Evolutionary conservation across 1,140 invertebrate genomes (phyloP), one percentile per base, ranked within the genome.

Genomic region (Heterodera schachtii): DNA sequence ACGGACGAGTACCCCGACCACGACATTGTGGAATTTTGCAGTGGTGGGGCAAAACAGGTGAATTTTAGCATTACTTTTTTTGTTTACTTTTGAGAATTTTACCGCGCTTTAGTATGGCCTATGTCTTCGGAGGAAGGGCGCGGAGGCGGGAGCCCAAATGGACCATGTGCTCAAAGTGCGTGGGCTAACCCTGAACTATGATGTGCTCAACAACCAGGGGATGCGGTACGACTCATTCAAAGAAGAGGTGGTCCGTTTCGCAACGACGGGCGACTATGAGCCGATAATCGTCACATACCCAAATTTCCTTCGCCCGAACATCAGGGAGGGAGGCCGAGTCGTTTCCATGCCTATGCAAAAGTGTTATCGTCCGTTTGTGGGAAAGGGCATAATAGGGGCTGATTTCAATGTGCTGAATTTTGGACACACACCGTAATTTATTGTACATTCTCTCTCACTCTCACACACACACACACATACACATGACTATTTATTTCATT

Each of bases 91-190:
- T 31, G 31, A 31, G 31, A 31, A 31, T 31, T 31, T 31, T 31
- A 31, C 0, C 31, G 31, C 31, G 31, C 31, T 52, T 52, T 52
- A 52, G 49, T 73, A 73, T 73, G 73, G 43, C 0, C 6, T 75
- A 4, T 13, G 46, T 11, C 16, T 75, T 3, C 9, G n/a, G 41
- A 41, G 44, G 11, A 49, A 11, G n/a, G 6, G 19, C 46, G 73
- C 19, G 11, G 43, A 4, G 19, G n/a, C 41, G 11, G 73, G 41
- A 9, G 11, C n/a, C 21, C 7, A 74, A 31, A 8, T 11, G 31
- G 73, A 75, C 11, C 46, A 75, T 75, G 9, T 75, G 31, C 60
- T 75, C 21, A 75, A 75, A 41, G 73, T 75, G 0, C 21, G 73
- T 57, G 73, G 73, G 1, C 41, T 75, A 9, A 75, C 73, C 11